Evolutionary conservation across 2,113 vertebrate genomes (phyloP).

Genomic region (Anguilla japonica): DNA sequence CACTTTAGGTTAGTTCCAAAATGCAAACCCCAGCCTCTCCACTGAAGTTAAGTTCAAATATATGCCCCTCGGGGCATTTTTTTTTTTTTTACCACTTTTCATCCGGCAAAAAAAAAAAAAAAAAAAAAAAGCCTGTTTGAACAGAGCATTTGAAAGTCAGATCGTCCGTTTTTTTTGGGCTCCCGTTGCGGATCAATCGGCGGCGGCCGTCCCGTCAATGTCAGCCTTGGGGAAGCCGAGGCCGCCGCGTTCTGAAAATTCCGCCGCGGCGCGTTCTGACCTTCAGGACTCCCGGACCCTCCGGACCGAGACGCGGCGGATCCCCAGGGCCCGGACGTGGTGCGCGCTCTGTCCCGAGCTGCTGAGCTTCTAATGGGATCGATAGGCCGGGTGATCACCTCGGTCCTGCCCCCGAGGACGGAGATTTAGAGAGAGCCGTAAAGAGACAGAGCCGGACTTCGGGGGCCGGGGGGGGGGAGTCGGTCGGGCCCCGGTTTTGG

Average conservation of each 20-base stretch:
- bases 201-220: not conserved
- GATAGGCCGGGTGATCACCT: slow-evolving; percentile 74
- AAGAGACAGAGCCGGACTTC: not conserved
- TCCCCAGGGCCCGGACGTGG: not conserved
- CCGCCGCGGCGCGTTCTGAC: not conserved
- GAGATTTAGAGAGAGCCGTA: not conserved
- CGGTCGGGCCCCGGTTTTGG: too few relatives aligned
- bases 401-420: slow-evolving; percentile 58
- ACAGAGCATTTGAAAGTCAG: not conserved
- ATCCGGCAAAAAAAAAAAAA: not conserved
- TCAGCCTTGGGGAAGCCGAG: not conserved
- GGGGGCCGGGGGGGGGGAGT: not conserved
- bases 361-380: slow-evolving; percentile 81
- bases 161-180: not conserved
- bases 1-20: not conserved
- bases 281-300: slow-evolving; percentile 2
- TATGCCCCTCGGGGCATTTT: not conserved
- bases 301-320: not conserved
- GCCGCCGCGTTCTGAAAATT: not conserved
- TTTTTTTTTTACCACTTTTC: not conserved
- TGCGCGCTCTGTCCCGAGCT: slow-evolving; percentile 57
- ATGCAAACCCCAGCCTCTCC: not conserved
- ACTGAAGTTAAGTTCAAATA: not conserved
- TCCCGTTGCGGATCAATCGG: not conserved
- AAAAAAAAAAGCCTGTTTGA: not conserved